A percentile compares a stretch with the other conserved stretches of the same genome.
Conservation (phyloP, 2,888 invertebrate genomes). For the Galerucella nymphaeae region DNA sequence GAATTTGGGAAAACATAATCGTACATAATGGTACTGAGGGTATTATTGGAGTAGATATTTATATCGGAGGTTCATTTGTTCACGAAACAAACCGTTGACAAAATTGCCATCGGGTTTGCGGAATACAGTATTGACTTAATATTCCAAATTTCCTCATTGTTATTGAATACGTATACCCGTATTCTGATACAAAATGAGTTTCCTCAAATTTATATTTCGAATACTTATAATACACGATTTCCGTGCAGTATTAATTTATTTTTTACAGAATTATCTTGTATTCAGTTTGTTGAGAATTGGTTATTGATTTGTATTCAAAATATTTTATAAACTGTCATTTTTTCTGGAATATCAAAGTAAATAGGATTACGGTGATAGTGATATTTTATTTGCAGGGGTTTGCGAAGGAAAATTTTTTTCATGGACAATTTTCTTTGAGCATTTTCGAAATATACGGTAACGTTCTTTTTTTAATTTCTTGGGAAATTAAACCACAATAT, state of each 20-base stretch:
- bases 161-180: conserved; percentile 30
- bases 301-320: no score
- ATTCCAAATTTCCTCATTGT: conserved; percentile 21
- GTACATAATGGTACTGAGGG: conserved; percentile 12
- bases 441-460: no score
- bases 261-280: background rate
- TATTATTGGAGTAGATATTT: conserved; percentile 12
- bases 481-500: no score
- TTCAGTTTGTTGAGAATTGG: no score
- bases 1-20: conserved; percentile 9
- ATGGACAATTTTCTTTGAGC: no score
- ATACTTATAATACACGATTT: background rate
- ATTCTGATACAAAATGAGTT: conserved; percentile 11
- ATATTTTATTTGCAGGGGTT: no score
- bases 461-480: no score
- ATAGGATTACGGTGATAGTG: no score
- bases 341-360: no score
- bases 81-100: conserved; percentile 31
- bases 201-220: conserved; percentile 15
- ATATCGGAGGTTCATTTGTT: conserved; percentile 27
- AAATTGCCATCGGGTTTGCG: conserved; percentile 29
- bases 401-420: no score
- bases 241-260: background rate
- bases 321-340: no score
- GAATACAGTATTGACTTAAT: conserved; percentile 28